Percentiles rank a stretch among this genome's conserved stretches.
phyloP scores from a whole-genome alignment of 1,140 invertebrate species.

The Diplogasteroides magnus region DNA sequence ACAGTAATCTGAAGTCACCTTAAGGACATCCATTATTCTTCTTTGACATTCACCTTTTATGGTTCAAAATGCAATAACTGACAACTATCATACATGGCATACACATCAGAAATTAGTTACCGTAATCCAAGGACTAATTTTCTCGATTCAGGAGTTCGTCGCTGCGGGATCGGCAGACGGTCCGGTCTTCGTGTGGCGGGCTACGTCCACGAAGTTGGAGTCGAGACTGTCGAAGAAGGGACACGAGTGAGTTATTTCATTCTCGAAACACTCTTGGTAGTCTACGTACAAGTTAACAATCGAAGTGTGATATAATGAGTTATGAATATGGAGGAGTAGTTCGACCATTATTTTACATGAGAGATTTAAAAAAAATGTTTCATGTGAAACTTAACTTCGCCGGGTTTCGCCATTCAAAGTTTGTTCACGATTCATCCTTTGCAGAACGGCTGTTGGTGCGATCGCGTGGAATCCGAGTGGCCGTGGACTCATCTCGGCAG shows the following conservation, averaged over 20 bases:
- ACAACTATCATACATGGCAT: too few relatives aligned
- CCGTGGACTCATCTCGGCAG: constrained; percentile 15
- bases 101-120: too few relatives aligned
- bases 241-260: constrained; percentile 16
- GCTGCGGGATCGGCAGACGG: constrained; percentile 24
- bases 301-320: too few relatives aligned
- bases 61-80: too few relatives aligned
- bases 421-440: constrained; percentile 10
- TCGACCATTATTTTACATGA: background rate
- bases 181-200: constrained; percentile 27
- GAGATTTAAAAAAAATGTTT: too few relatives aligned
- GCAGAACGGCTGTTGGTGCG: constrained; percentile 4
- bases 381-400: background rate
- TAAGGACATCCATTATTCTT: too few relatives aligned
- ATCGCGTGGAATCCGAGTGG: constrained; percentile 22
- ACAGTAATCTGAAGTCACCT: too few relatives aligned
- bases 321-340: background rate
- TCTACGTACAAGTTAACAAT: too few relatives aligned
- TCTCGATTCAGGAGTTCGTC: constrained; percentile 13
- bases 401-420: background rate
- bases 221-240: constrained; percentile 16
- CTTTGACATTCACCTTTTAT: too few relatives aligned
- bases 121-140: background rate
- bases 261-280: too few relatives aligned
- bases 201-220: constrained; percentile 27